Evolutionary conservation across 2,797 vertebrate genomes (phyloP).

Genomic region (Acanthurus tractus): DNA sequence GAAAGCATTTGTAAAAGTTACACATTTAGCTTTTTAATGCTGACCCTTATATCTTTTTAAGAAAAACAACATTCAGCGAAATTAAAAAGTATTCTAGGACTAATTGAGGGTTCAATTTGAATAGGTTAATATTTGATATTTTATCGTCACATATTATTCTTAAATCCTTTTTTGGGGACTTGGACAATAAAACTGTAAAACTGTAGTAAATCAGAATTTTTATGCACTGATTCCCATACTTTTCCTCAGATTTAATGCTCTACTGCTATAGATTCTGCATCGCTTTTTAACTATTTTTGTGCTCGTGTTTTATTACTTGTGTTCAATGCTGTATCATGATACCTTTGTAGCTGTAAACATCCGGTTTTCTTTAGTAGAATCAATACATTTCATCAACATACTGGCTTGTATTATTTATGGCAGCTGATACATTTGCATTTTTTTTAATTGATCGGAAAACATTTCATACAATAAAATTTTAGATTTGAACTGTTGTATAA

Average conservation of each 20-base stretch:
- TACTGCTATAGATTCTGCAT: not conserved
- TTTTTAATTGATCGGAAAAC: not conserved
- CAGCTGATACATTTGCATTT: not conserved
- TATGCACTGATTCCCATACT: not conserved
- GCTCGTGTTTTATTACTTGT: not conserved
- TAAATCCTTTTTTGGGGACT: not conserved
- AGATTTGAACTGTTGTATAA: not conserved
- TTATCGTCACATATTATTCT: not conserved
- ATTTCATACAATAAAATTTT: not conserved
- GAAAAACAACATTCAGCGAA: not conserved
- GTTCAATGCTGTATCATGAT: not conserved
- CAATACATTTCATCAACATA: not conserved
- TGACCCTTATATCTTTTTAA: not conserved
- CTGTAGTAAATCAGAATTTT: fast-evolving
- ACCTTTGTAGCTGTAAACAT: not conserved
- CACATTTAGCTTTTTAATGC: not conserved
- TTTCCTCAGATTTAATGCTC: not conserved
- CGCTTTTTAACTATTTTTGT: constrained; percentile 2
- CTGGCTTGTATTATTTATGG: not conserved
- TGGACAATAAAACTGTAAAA: not conserved
- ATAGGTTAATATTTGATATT: not conserved
- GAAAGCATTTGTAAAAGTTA: not conserved
- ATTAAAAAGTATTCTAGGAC: not conserved
- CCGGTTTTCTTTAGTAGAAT: not conserved
- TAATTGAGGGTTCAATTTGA: not conserved